A percentile compares a stretch with the other conserved stretches of the same genome.
phyloP scores from a whole-genome alignment of 2,113 vertebrate genomes.

The Sakesphorus luctuosus region DNA sequence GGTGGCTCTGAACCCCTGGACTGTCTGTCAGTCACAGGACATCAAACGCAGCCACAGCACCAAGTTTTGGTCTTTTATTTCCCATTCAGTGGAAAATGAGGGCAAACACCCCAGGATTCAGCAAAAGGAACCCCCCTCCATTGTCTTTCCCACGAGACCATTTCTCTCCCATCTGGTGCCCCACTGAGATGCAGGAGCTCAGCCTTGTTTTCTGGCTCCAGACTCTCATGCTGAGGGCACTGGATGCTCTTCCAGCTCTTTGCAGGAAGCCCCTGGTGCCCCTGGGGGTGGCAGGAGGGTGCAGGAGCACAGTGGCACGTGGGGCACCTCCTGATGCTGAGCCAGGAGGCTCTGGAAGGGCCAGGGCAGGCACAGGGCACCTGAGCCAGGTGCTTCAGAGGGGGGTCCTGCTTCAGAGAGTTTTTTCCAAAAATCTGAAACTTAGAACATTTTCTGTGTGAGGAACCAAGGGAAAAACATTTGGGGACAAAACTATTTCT shows the following conservation, averaged over 20 bases:
- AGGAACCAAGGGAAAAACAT: background rate
- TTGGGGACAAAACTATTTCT: background rate
- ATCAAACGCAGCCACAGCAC: background rate
- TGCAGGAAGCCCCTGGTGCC: fast-evolving
- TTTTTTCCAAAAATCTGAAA: background rate
- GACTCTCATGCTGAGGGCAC: background rate
- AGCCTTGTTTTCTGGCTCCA: background rate
- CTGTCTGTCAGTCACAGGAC: background rate
- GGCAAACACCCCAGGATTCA: background rate
- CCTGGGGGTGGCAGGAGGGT: background rate
- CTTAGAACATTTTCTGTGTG: background rate
- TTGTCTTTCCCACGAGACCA: background rate
- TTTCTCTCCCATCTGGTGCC: background rate
- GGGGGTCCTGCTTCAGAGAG: background rate
- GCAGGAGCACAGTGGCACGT: background rate
- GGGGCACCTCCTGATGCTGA: fast-evolving
- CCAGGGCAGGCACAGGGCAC: fast-evolving
- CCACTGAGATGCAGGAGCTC: background rate
- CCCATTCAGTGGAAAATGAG: background rate
- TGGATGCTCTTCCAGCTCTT: background rate
- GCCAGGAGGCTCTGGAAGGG: background rate
- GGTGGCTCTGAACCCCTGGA: background rate
- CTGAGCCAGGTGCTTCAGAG: background rate
- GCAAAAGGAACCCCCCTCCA: background rate
- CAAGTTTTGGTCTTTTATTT: background rate